These are phyloP conservation scores for Thryonomys swinderianus DNA, from an alignment of 2,113 vertebrate species.

Conservation along the genomic window DNA sequence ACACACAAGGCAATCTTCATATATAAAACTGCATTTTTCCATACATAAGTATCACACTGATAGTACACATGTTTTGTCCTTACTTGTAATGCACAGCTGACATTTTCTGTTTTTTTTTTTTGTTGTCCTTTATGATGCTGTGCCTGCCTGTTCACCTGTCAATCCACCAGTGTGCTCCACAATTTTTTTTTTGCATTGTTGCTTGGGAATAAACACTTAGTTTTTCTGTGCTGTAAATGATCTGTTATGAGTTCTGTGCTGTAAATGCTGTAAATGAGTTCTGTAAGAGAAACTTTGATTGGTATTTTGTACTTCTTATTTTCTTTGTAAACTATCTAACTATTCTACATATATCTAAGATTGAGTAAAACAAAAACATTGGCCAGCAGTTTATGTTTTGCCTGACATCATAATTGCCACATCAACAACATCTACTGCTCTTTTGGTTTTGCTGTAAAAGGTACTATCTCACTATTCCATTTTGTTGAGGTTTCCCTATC, in stretches of 20 bases:
- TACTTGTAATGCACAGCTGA: background rate
- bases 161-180: background rate
- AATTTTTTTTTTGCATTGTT: background rate
- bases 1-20: background rate
- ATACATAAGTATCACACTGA: background rate
- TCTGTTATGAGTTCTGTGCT: background rate
- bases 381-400: background rate
- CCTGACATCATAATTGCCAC: background rate
- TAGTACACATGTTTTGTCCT: background rate
- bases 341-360: background rate
- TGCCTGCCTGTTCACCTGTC: background rate
- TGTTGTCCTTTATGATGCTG: background rate
- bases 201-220: background rate
- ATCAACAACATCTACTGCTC: background rate
- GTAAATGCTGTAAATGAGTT: too few relatives aligned
- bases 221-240: background rate
- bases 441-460: background rate
- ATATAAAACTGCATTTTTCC: background rate
- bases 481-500: background rate
- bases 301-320: background rate
- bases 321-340: background rate
- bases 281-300: background rate
- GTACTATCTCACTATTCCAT: background rate
- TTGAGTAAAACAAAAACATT: background rate
- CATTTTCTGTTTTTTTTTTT: background rate